Percentiles rank a stretch among this genome's conserved stretches.
phyloP scores from a whole-genome alignment of 2,888 invertebrate species.

The Erynnis tages region DNA sequence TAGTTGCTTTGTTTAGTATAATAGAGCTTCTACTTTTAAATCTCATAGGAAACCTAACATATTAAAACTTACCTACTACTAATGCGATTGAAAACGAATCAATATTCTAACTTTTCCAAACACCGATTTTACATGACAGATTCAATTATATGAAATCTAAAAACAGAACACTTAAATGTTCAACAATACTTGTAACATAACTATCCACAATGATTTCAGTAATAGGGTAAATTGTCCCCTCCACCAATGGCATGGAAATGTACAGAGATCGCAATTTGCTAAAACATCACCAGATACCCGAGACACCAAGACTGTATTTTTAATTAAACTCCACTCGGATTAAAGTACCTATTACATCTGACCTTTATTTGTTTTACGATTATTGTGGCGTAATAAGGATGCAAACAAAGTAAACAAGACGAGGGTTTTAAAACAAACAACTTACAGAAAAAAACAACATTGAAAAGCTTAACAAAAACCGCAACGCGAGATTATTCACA shows the following conservation, averaged over 20 bases:
- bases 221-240: constrained; percentile 58
- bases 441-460: background rate
- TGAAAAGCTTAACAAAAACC: background rate
- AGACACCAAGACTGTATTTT: background rate
- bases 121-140: too few relatives aligned
- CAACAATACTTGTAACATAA: too few relatives aligned
- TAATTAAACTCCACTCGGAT: constrained; percentile 11
- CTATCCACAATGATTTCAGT: constrained; percentile 54
- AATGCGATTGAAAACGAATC: too few relatives aligned
- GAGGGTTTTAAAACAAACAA: background rate
- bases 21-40: too few relatives aligned
- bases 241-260: constrained; percentile 36
- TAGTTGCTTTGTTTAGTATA: too few relatives aligned
- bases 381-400: constrained; percentile 1
- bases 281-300: background rate
- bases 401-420: constrained; percentile 12
- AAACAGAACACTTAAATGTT: too few relatives aligned
- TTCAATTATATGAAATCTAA: too few relatives aligned
- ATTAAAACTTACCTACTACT: too few relatives aligned
- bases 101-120: too few relatives aligned
- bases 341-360: constrained; percentile 7
- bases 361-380: constrained; percentile 9
- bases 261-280: constrained; percentile 4
- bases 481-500: constrained; percentile 4
- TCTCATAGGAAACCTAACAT: too few relatives aligned